Base-by-base conservation (phyloP, 2,888 invertebrate species). In the Blastobasis adustella region DNA sequence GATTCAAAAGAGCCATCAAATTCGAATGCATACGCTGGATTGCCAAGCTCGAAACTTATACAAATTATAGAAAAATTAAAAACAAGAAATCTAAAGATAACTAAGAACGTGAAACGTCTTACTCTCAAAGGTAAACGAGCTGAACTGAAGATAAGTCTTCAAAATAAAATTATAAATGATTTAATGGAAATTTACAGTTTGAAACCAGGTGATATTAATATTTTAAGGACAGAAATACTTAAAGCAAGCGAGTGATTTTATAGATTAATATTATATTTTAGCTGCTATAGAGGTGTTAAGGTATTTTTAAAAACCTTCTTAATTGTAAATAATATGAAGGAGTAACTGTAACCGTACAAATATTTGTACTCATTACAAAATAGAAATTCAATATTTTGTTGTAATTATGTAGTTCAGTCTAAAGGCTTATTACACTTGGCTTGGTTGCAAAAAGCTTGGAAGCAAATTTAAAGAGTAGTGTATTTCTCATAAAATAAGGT, bases 141-240 rank as follows among this genome's bases (percentile, higher is more conserved):
- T 10, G 7, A 8, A 9, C 46, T 49, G 43, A 52, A 52, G 42
- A 52, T 52, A 4, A 6, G 10, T 5, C 10, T 52, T 6, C 52
- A 52, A 23, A 52, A 52, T 42, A 52, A 39, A 39, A 42, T 52
- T 10, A n/a, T 52, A 4, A 49, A 52, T 9, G 52, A 52, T 49
- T 36, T 52, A 4, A 52, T 52, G 52, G 52, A 52, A 23, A 44
- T 49, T 37, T 52, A 47, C 36, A 36, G 41, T 36, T 52, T 52
- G 37, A 49, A 49, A 36, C 36, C 37, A 2, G 49, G 43, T 36
- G 52, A 52, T n/a, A 52, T 52, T 10, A 49, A 46, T 7, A 46
- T 52, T n/a, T 46, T 52, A 36, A 38, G 38, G 9, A 40, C 49
- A 37, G 44, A 52, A 44, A 52, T 52, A 45, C 36, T 49, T 8